Percentiles rank a stretch among this genome's conserved stretches.
phyloP scores from a whole-genome alignment of 2,113 vertebrate species.

The Tursiops truncatus region DNA sequence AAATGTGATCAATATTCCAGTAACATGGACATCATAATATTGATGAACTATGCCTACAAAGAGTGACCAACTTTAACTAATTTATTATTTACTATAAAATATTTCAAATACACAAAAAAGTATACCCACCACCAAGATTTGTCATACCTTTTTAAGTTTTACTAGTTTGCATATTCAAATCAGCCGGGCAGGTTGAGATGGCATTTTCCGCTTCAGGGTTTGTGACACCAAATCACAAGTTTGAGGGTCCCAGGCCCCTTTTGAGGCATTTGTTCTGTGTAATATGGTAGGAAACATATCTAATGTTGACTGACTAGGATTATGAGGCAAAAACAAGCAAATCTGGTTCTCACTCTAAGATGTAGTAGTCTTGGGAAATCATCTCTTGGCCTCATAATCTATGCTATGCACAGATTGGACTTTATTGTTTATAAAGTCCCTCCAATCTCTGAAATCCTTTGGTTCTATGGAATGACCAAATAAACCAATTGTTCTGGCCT shows the following conservation, averaged over 20 bases:
- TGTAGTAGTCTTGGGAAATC: background rate
- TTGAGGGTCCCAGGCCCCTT: background rate
- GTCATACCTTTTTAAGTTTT: background rate
- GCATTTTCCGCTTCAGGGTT: background rate
- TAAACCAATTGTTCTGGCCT: background rate
- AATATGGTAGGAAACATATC: background rate
- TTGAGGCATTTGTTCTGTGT: background rate
- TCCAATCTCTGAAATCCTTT: background rate
- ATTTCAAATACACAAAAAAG: slow-evolving; percentile 22
- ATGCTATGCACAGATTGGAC: background rate
- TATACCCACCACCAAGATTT: background rate
- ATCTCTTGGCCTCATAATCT: background rate
- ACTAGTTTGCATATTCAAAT: background rate
- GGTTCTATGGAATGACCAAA: background rate
- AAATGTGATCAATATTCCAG: background rate
- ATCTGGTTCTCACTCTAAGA: background rate
- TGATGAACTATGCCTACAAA: background rate
- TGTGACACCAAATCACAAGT: background rate
- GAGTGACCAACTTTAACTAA: background rate
- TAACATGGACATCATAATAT: background rate
- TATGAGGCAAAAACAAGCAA: background rate
- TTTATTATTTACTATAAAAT: background rate
- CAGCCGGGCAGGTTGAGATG: background rate
- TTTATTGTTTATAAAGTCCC: background rate
- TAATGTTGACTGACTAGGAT: background rate